These are phyloP conservation scores for Anas platyrhynchos DNA, from an alignment of 2,113 vertebrate species.

Conservation along the genomic window DNA sequence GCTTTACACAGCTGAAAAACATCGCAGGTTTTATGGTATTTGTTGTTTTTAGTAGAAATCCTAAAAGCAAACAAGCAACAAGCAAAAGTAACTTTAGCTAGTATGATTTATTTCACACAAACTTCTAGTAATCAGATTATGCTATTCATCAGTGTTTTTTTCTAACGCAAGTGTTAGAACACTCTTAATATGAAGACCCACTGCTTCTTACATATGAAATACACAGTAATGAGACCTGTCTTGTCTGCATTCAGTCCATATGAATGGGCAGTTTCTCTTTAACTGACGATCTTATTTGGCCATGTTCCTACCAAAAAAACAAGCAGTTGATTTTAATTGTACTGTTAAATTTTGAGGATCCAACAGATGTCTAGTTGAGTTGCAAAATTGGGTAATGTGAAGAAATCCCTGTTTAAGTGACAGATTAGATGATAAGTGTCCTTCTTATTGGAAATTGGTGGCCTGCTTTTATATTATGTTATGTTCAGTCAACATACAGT, in stretches of 20 bases:
- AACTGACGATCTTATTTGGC: neutral
- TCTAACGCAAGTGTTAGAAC: neutral
- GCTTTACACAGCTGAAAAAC: conserved; percentile 10
- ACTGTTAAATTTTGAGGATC: neutral
- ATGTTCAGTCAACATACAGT: conserved; percentile 15
- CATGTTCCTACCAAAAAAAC: neutral
- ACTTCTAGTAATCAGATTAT: neutral
- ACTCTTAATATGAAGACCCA: neutral
- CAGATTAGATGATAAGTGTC: neutral
- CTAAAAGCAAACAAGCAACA: too few relatives aligned
- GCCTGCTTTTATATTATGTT: conserved; percentile 32
- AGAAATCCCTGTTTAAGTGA: neutral
- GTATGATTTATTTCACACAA: neutral
- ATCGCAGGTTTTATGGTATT: neutral
- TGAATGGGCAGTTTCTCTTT: neutral
- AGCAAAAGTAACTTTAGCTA: neutral
- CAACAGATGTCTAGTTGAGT: neutral
- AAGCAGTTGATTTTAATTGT: neutral
- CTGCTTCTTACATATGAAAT: neutral
- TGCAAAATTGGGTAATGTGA: neutral
- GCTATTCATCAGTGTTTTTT: neutral
- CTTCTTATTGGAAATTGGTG: neutral
- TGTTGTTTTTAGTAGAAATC: neutral
- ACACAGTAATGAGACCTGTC: neutral
- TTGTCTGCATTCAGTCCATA: neutral